Conservation (phyloP, 2,113 vertebrate species). For the Trichomycterus rosablanca region DNA sequence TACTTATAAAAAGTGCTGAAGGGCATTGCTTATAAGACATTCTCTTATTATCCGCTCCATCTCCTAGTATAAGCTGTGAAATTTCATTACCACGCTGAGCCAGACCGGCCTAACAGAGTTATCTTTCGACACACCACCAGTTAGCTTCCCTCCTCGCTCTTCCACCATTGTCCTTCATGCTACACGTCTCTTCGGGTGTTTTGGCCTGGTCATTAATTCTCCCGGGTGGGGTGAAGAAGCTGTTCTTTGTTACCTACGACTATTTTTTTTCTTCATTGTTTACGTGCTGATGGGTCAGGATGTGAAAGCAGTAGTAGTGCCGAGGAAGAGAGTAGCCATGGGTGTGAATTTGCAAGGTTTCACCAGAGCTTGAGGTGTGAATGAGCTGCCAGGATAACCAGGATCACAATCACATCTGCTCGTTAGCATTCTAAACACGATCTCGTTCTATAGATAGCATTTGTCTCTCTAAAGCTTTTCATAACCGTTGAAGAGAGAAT, state of each 20-base stretch:
- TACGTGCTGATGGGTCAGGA: slow-evolving; percentile 9
- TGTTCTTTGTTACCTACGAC: slow-evolving; percentile 16
- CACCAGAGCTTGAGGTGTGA: slow-evolving; percentile 18
- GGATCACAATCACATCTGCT: slow-evolving; percentile 6
- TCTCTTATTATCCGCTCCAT: not conserved
- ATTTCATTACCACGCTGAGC: slow-evolving; percentile 5
- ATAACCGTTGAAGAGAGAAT: slow-evolving; percentile 11
- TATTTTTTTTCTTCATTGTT: slow-evolving; percentile 2
- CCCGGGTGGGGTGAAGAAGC: not conserved
- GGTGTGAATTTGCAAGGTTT: slow-evolving; percentile 27
- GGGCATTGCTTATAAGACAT: not conserved
- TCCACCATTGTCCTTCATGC: slow-evolving; percentile 20
- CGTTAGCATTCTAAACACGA: not conserved
- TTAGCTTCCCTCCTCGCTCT: not conserved
- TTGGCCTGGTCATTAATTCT: slow-evolving; percentile 12
- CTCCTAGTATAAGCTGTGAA: not conserved
- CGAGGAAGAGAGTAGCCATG: not conserved
- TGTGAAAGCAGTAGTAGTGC: slow-evolving; percentile 9
- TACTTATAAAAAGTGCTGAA: slow-evolving; percentile 2
- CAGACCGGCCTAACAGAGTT: not conserved
- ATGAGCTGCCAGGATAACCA: slow-evolving; percentile 27
- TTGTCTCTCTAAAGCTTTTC: not conserved
- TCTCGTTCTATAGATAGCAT: not conserved
- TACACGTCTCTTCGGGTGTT: slow-evolving; percentile 8
- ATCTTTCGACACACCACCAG: slow-evolving; percentile 3